Conservation (phyloP, 53 echinoderm and acorn worm genomes). For the Luidia sarsii region DNA sequence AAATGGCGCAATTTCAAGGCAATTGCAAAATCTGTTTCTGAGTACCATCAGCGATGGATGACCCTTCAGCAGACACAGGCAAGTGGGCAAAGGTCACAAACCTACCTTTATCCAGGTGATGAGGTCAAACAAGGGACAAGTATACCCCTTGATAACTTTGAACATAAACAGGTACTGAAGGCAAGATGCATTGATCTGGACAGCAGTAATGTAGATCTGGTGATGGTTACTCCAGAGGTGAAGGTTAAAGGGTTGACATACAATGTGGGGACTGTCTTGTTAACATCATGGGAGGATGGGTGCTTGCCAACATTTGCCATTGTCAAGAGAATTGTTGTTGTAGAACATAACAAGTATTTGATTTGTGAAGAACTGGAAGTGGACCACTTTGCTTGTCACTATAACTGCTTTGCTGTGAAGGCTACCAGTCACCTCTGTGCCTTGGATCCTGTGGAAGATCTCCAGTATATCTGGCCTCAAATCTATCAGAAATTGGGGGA, state of each 20-base stretch:
- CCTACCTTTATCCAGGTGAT: slow-evolving; percentile 39
- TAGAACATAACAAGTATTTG: too few relatives aligned
- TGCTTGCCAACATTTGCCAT: slow-evolving; percentile 9
- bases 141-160: background rate
- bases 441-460: too few relatives aligned
- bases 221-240: background rate
- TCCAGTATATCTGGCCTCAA: too few relatives aligned
- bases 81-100: background rate
- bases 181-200: slow-evolving; percentile 1
- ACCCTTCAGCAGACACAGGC: background rate
- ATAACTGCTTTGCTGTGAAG: too few relatives aligned
- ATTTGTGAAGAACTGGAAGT: too few relatives aligned
- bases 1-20: slow-evolving; percentile 23
- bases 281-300: background rate
- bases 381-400: too few relatives aligned
- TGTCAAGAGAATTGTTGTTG: background rate
- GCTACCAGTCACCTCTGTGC: too few relatives aligned
- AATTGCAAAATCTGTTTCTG: slow-evolving; percentile 30
- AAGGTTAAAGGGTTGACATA: background rate
- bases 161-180: background rate
- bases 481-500: background rate
- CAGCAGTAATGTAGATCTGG: background rate
- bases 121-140: slow-evolving; percentile 3
- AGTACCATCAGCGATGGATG: slow-evolving; percentile 3
- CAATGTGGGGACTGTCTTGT: background rate